phyloP scores from a whole-genome alignment of 2,113 vertebrate genomes.

The Phrynocephalus versicolor region DNA sequence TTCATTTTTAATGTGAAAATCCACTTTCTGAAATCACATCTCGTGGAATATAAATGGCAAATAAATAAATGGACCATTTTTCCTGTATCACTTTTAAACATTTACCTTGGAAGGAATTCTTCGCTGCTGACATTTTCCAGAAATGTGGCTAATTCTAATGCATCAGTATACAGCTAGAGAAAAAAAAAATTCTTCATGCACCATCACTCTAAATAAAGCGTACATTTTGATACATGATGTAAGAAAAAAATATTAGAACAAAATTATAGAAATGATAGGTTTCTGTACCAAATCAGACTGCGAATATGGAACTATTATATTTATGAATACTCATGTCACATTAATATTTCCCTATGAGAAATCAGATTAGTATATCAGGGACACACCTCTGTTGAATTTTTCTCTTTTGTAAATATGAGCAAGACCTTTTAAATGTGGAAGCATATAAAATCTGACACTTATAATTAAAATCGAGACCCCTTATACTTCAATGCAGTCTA shows the following conservation, averaged over 20 bases:
- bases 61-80: neutral
- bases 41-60: neutral
- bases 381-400: neutral
- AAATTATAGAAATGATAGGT: neutral
- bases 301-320: neutral
- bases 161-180: conserved; percentile 90
- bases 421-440: neutral
- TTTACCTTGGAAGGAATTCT: conserved; percentile 90
- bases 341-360: neutral
- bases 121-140: conserved; percentile 81
- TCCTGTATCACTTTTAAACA: neutral
- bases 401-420: neutral
- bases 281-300: neutral
- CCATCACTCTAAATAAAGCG: neutral
- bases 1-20: neutral
- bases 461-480: no score
- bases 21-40: neutral
- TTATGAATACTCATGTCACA: neutral
- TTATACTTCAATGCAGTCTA: neutral
- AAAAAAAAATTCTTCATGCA: conserved; percentile 2
- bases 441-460: neutral
- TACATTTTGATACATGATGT: neutral
- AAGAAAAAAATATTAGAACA: conserved; percentile 3
- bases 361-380: neutral
- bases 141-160: conserved; percentile 82